Base-by-base conservation (phyloP, 2,888 invertebrate species). In the Ctena decussata region DNA sequence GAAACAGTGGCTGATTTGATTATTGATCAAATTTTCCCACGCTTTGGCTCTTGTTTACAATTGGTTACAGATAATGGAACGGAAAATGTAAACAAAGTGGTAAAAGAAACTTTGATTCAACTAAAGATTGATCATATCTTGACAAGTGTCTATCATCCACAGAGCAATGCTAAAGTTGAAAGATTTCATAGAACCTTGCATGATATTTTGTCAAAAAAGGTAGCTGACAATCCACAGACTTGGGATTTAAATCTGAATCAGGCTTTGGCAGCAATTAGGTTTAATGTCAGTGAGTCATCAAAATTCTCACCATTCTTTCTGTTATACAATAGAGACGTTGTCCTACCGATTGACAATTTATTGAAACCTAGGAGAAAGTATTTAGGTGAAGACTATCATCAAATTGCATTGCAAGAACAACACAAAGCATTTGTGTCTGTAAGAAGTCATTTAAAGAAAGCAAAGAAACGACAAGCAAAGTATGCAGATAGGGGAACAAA, bases 311-410 rank as follows among this genome's bases (percentile, higher is more conserved):
- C 89, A 39, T 88, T 82, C 46, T 86, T 60, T 53, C 21, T 87
- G 5, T 24, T 89, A 8, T 89, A 89, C 39, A 84, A 83, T 32
- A 53, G 86, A 90, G n/a, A n/a, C 46, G 78, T 78, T 8, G 78
- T 89, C n/a, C 30, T 85, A 12, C 89, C 85, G 12, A 30, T 86
- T 30, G 87, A 90, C 41, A 89, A 86, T 41, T 21, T 86, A 24
- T 32, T 87, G 11, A 84, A 82, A 41, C 84, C 84, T 27, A 72
- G 86, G 53, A n/a, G 81, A 46, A 78, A 78, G 24, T 89, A 86
- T 41, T 12, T 60, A 8, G 85, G 87, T 53, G 86, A 87, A 49
- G 80, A 87, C 21, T 32, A 53, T 0, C 87, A 90, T 72, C 30
- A 89, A 73, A 83, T 85, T 39, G 77, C 81, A 18, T 71, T 89